Base-by-base conservation (phyloP, 2,888 invertebrate genomes). In the Omphaloscelis lunosa region DNA sequence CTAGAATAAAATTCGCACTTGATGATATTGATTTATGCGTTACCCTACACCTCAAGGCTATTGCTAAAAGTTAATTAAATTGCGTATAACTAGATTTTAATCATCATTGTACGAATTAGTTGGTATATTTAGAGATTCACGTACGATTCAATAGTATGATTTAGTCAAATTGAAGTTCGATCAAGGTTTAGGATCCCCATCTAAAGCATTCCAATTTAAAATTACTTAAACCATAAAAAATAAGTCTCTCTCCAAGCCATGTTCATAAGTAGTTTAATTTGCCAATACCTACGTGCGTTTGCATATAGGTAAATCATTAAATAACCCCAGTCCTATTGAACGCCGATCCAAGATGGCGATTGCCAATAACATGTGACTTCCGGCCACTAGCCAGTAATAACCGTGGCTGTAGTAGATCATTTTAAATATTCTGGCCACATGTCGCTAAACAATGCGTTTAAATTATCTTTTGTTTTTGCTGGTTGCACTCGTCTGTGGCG, bases 401-500 rank as follows among this genome's bases (percentile, higher is more conserved):
- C 78, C 78, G 70, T 71, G 74, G 83, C 78, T 74, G 81, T 78
- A 79, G 85, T 86, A 84, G 77, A 85, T 75, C 61, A 81, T 86
- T 87, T 86, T 80, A 85, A 87, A 85, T 86, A 86, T 86, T 85
- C 81, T 48, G 51, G 79, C 90, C 93, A 93, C 87, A 93, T 92
- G 93, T 91, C 90, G 82, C 78, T 68, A 86, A 72, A 90, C 89
- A 91, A 90, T 90, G 82, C 88, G 71, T 77, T 80, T 62, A 68
- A 68, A 75, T 70, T 39, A 11, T 66, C 72, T 77, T 86, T 77
- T 78, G 73, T 86, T 87, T 86, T 84, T 68, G 56, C 9, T 62
- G 2, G n/a, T 69, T 84, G 79, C 81, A 82, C 69, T 83, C 77
- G 67, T n/a, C 45, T 69, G 62, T 78, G 66, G 75, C 48, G 45